Conservation (phyloP, 2,113 vertebrate species). For the Cairina moschata region DNA sequence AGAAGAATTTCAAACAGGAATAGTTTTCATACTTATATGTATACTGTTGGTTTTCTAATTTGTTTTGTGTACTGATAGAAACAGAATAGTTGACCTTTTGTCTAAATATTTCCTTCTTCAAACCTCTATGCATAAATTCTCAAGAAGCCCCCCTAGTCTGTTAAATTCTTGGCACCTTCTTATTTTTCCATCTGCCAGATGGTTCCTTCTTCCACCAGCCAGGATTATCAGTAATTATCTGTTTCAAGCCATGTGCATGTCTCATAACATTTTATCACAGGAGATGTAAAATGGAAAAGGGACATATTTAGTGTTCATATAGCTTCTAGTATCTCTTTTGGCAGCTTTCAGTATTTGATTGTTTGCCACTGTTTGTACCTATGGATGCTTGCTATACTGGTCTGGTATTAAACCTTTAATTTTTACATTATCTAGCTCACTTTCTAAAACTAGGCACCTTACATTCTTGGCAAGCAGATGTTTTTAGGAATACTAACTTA, state of each 20-base stretch:
- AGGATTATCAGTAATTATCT: constrained; percentile 53
- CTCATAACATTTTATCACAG: constrained; percentile 37
- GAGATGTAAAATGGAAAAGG: constrained; percentile 28
- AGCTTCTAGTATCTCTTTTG: not conserved
- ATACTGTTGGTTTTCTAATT: not conserved
- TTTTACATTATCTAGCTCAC: not conserved
- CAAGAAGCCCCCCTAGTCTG: not conserved
- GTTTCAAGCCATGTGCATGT: constrained; percentile 10
- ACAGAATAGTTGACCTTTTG: constrained; percentile 13
- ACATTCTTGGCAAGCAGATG: not conserved
- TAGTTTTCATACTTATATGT: not conserved
- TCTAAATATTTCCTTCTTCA: constrained; percentile 38
- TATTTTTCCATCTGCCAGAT: constrained; percentile 55
- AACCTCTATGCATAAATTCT: constrained; percentile 14
- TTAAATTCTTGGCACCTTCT: constrained; percentile 37
- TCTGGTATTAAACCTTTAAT: not conserved
- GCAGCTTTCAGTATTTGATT: not conserved
- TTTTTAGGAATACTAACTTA: not conserved
- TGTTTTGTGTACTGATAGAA: constrained; percentile 8
- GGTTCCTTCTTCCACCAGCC: constrained; percentile 51
- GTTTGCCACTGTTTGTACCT: not conserved
- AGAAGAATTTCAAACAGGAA: constrained; percentile 8
- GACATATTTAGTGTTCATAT: constrained; percentile 16
- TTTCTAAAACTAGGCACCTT: not conserved
- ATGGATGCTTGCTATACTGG: not conserved